A percentile compares a stretch with the other conserved stretches of the same genome.
Conservation (phyloP, 2,888 invertebrate species). For the Polydrusus pterygomalis region DNA sequence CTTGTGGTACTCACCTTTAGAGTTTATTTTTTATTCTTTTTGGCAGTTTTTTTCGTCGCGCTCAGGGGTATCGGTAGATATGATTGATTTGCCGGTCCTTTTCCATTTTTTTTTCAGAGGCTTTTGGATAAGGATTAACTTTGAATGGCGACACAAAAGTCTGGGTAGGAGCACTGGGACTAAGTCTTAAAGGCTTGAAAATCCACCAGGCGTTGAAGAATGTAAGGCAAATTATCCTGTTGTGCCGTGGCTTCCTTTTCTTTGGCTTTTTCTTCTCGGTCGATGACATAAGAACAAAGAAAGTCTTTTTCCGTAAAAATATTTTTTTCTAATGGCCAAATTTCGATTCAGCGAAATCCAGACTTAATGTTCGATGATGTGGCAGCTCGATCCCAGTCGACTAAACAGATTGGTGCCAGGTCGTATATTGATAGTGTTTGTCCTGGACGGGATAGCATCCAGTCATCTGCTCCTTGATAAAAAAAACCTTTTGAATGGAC, state of each 20-base stretch:
- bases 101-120: neutral
- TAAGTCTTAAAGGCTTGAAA: no score
- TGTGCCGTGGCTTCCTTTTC: no score
- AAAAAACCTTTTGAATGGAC: no score
- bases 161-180: no score
- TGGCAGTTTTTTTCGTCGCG: neutral
- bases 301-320: constrained; percentile 37
- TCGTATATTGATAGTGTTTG: no score
- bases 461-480: no score
- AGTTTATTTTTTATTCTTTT: neutral
- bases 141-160: neutral
- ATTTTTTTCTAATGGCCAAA: constrained; percentile 47
- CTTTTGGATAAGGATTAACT: neutral
- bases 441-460: no score
- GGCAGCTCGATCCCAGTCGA: constrained; percentile 44
- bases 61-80: neutral
- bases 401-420: constrained; percentile 28
- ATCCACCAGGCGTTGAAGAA: no score
- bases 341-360: constrained; percentile 53
- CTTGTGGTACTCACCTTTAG: neutral
- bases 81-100: neutral
- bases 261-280: neutral
- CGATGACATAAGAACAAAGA: constrained; percentile 24
- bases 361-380: constrained; percentile 54
- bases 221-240: no score